Percentiles rank a stretch among this genome's conserved stretches.
Evolutionary conservation across 2,113 vertebrate genomes (phyloP).

Genomic region (Osmerus mordax): DNA sequence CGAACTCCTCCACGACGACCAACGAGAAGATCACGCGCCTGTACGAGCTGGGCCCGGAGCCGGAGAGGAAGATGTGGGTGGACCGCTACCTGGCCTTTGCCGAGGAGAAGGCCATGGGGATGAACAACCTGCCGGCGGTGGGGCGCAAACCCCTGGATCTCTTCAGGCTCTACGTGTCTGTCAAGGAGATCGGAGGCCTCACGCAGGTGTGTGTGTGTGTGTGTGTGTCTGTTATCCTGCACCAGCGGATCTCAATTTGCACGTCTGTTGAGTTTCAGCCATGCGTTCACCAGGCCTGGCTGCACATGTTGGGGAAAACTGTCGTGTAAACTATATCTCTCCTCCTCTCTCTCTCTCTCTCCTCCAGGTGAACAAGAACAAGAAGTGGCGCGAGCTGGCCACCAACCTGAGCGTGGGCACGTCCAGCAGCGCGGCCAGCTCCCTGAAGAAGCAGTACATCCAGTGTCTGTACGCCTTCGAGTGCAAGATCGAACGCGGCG

Average conservation of each 20-base stretch:
- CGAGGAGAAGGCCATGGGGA: slow-evolving; percentile 97
- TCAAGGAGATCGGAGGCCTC: slow-evolving; percentile 97
- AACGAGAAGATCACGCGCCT: slow-evolving; percentile 98
- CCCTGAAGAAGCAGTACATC: slow-evolving; percentile 99
- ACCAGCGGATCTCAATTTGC: background rate
- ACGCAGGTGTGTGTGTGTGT: slow-evolving; percentile 77
- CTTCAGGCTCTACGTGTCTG: slow-evolving; percentile 93
- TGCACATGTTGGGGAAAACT: no score
- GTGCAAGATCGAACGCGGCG: slow-evolving; percentile 96
- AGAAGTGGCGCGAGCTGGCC: slow-evolving; percentile 97
- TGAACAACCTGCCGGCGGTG: slow-evolving; percentile 95
- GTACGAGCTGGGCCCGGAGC: slow-evolving; percentile 94
- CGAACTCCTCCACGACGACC: slow-evolving; percentile 95
- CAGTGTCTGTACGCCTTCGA: slow-evolving; percentile 98
- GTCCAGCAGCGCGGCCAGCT: slow-evolving; percentile 96
- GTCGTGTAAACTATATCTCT: no score
- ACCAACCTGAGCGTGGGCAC: slow-evolving; percentile 98
- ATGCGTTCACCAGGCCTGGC: background rate
- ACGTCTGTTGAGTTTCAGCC: background rate
- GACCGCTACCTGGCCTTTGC: slow-evolving; percentile 94
- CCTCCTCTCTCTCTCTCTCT: slow-evolving; percentile 5
- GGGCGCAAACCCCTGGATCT: slow-evolving; percentile 97
- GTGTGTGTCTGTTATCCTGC: background rate
- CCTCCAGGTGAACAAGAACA: slow-evolving; percentile 96
- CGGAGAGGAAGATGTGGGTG: slow-evolving; percentile 97